Evolutionary conservation across 1,140 invertebrate species (phyloP).

Genomic region (Colletes latitarsis): DNA sequence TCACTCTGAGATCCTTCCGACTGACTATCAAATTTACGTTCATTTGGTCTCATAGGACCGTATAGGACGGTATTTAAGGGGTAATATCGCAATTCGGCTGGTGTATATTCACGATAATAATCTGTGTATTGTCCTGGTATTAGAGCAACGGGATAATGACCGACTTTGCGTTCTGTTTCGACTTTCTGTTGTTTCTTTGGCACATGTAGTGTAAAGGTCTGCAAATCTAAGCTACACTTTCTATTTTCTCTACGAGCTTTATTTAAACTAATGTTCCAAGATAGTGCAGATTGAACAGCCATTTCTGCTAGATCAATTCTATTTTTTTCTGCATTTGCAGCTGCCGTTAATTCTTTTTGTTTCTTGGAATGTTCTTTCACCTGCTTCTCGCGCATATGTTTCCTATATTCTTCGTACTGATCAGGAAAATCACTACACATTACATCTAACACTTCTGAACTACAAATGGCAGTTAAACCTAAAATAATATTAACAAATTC

Average conservation of each 20-base stretch:
- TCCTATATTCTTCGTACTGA: slow-evolving; percentile 96
- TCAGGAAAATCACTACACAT: slow-evolving; percentile 97
- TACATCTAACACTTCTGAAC: slow-evolving; percentile 95
- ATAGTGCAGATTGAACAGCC: slow-evolving; percentile 92
- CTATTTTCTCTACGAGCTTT: slow-evolving; percentile 87
- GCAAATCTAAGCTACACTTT: slow-evolving; percentile 87
- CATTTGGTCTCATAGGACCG: slow-evolving; percentile 84
- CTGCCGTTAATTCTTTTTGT: slow-evolving; percentile 83
- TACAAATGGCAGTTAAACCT: slow-evolving; percentile 95
- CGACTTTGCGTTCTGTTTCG: slow-evolving; percentile 82
- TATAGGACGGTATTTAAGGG: slow-evolving; percentile 95
- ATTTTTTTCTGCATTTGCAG: slow-evolving; percentile 81
- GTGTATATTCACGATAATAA: slow-evolving; percentile 86
- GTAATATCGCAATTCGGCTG: slow-evolving; percentile 88
- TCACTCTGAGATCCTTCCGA: slow-evolving; percentile 83
- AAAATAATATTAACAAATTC: slow-evolving; percentile 20
- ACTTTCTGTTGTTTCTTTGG: slow-evolving; percentile 82
- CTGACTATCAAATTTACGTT: slow-evolving; percentile 81
- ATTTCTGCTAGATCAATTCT: slow-evolving; percentile 90
- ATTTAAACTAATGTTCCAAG: slow-evolving; percentile 95
- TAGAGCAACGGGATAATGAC: slow-evolving; percentile 93
- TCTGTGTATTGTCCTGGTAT: slow-evolving; percentile 97
- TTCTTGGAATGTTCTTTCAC: slow-evolving; percentile 87
- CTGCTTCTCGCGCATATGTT: slow-evolving; percentile 90
- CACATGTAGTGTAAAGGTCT: slow-evolving; percentile 88